Percentiles rank a stretch among this genome's conserved stretches.
These are phyloP conservation scores for Platichthys flesus DNA, from an alignment of 2,113 vertebrate genomes.

Conservation along the genomic window DNA sequence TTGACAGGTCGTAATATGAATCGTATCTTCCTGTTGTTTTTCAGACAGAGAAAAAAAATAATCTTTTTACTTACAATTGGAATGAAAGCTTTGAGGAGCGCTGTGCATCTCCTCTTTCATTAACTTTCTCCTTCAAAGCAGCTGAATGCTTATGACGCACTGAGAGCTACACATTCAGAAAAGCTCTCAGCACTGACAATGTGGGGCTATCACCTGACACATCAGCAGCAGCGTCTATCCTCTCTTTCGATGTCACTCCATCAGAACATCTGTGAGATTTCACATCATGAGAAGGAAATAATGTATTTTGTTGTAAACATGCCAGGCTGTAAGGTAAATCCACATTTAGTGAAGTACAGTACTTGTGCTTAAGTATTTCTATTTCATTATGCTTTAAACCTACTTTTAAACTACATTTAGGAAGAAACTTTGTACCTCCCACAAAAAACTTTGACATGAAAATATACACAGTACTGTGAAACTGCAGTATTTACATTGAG, in stretches of 20 bases:
- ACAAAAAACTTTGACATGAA: not conserved
- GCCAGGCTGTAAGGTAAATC: too few relatives aligned
- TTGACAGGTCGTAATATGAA: constrained; percentile 49
- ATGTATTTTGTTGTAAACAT: not conserved
- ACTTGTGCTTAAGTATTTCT: not conserved
- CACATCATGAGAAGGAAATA: not conserved
- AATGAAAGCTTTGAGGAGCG: constrained; percentile 43
- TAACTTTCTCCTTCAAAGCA: constrained; percentile 62
- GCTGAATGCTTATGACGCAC: constrained; percentile 31
- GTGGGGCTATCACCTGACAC: constrained; percentile 49
- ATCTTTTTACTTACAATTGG: not conserved
- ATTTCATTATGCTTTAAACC: not conserved
- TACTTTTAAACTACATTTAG: not conserved
- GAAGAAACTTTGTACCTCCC: too few relatives aligned
- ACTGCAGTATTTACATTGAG: not conserved
- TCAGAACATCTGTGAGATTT: not conserved
- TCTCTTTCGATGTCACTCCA: constrained; percentile 18
- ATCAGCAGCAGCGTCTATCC: constrained; percentile 29
- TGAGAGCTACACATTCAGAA: constrained; percentile 44
- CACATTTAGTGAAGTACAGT: too few relatives aligned
- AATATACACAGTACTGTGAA: not conserved
- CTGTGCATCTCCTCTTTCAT: constrained; percentile 38
- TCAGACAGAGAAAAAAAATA: constrained; percentile 12
- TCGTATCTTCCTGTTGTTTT: constrained; percentile 51
- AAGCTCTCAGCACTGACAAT: constrained; percentile 31